These are phyloP conservation scores for Tricholaema leucomelas DNA, from an alignment of 2,113 vertebrate species.

Conservation along the genomic window DNA sequence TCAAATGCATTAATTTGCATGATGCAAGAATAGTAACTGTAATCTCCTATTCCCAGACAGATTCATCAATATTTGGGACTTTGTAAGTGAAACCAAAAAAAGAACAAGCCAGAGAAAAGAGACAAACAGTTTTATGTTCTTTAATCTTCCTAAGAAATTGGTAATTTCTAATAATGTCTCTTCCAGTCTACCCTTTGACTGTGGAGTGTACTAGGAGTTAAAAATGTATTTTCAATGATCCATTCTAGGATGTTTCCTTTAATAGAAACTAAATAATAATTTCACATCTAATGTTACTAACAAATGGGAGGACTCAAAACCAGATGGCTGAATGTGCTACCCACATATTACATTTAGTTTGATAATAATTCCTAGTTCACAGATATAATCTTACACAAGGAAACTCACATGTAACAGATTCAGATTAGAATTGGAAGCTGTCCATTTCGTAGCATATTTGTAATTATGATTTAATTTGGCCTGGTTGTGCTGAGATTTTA, in stretches of 20 bases:
- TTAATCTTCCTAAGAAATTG: background rate
- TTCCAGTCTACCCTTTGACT: background rate
- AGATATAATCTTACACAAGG: background rate
- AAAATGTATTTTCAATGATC: background rate
- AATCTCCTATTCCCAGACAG: slow-evolving; percentile 13
- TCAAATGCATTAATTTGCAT: slow-evolving; percentile 33
- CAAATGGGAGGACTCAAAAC: background rate
- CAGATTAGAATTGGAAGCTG: background rate
- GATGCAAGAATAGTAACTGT: slow-evolving; percentile 35
- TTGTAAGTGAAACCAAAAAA: background rate
- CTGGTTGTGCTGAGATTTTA: background rate
- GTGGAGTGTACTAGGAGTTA: background rate
- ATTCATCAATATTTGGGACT: slow-evolving; percentile 50
- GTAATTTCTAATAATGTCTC: background rate
- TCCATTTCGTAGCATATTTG: background rate
- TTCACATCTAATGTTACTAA: background rate
- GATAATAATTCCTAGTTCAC: background rate
- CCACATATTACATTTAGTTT: background rate
- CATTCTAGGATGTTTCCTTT: background rate
- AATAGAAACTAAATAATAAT: slow-evolving; percentile 21
- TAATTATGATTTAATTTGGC: background rate
- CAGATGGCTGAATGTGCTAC: background rate
- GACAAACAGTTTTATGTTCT: slow-evolving; percentile 8
- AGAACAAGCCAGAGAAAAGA: background rate
- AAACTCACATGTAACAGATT: background rate